Evolutionary conservation across 2,888 invertebrate species (phyloP), one percentile per base, ranked within the genome.

Genomic region (Parelbella ahira): DNA sequence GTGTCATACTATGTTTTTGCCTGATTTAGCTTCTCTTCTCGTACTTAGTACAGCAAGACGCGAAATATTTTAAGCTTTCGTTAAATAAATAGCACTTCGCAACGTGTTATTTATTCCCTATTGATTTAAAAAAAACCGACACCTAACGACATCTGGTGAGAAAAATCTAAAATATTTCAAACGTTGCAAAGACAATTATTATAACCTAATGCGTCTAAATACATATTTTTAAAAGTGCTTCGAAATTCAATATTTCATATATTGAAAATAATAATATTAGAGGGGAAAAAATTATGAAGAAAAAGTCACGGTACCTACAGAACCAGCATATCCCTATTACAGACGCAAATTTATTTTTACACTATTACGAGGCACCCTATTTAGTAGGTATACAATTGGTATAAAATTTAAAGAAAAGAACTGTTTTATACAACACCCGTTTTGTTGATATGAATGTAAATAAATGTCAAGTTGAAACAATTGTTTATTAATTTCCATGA

Each of bases 401-500:
- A 76, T 71, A 64, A 65, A 72, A 71, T 73, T 68, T 64, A 56
- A 63, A 59, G 59, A 60, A 81, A 77, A 75, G 69, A 82, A 81
- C 81, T 81, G 84, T 88, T 88, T 88, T 88, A 87, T 88, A 88
- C 88, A 87, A 87, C 87, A 87, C 83, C 86, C 82, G 82, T 87
- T 88, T 88, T 88, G 88, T 88, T 88, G 84, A 87, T 82, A 86
- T 88, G 76, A 80, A 88, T 88, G 88, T 88, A 88, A 88, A 88
- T 88, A 88, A 86, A 88, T 88, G 88, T 88, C 87, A 87, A 88
- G 88, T 88, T 70, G 73, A 82, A 69, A 61, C 53, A 54, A 49
- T 49, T 51, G 46, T 60, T 58, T 54, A 48, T 59, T 54, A 50
- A 58, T 68, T 54, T 42, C 7, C 15, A 15, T n/a, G n/a, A n/a